Evolutionary conservation across 2,888 invertebrate species (phyloP).

Genomic region (Octodonta nipae): DNA sequence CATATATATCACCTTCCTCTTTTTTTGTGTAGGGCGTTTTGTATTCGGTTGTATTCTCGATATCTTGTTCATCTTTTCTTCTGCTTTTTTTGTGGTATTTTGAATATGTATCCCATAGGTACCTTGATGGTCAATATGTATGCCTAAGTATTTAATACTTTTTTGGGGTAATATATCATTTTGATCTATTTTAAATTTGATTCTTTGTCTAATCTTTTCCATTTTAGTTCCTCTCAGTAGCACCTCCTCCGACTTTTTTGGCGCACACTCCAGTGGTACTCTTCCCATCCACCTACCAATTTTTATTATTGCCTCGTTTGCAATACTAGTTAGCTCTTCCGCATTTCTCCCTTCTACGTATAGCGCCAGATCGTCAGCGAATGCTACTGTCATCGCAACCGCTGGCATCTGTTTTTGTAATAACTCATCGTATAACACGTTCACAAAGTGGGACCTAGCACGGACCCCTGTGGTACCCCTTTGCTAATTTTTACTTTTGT

Average conservation of each 20-base stretch:
- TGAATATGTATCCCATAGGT: constrained; percentile 5
- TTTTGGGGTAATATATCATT: background rate
- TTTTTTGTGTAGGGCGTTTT: constrained; percentile 7
- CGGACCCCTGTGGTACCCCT: constrained; percentile 7
- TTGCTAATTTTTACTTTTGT: background rate
- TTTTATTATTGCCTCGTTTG: constrained; percentile 1
- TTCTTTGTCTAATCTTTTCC: background rate
- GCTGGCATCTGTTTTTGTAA: background rate
- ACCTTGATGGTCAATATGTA: constrained; percentile 4
- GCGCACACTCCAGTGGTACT: constrained; percentile 5
- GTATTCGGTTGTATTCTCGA: constrained; percentile 9
- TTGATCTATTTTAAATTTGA: constrained; percentile 1
- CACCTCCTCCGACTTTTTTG: constrained; percentile 6
- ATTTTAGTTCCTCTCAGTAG: constrained; percentile 5
- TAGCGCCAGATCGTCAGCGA: constrained; percentile 8
- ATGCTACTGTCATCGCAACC: constrained; percentile 3
- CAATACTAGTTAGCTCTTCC: constrained; percentile 2
- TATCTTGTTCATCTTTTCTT: constrained; percentile 4
- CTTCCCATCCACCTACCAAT: constrained; percentile 6
- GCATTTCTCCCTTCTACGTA: constrained; percentile 3
- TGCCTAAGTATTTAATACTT: constrained; percentile 6
- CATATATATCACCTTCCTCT: constrained; percentile 6
- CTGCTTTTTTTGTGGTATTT: constrained; percentile 3
- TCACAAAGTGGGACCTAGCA: constrained; percentile 7
- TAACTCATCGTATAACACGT: constrained; percentile 7